Conservation (phyloP, 2,888 invertebrate species). For the Thecocarcelia acutangulata region DNA sequence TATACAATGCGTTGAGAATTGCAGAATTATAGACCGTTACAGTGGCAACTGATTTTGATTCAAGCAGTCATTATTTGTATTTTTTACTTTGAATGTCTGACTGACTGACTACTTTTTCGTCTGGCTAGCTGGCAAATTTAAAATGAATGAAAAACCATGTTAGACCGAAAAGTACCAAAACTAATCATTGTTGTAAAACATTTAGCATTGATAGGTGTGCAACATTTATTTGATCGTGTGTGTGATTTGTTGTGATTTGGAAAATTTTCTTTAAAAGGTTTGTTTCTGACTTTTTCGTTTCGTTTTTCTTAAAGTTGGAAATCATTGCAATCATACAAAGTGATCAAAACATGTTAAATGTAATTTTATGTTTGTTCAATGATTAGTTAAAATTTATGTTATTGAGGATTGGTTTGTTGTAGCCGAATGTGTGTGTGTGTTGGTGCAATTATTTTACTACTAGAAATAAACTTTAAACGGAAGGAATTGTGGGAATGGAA, state of each 20-base stretch:
- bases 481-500: slow-evolving; percentile 8
- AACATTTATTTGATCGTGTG: slow-evolving; percentile 63
- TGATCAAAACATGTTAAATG: slow-evolving; percentile 65
- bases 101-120: background rate
- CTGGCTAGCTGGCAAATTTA: background rate
- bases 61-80: slow-evolving; percentile 39
- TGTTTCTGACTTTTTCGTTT: slow-evolving; percentile 34
- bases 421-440: slow-evolving; percentile 15
- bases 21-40: slow-evolving; percentile 27
- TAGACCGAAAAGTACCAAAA: slow-evolving; percentile 34
- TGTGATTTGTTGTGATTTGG: slow-evolving; percentile 62
- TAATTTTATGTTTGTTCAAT: slow-evolving; percentile 59
- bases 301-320: slow-evolving; percentile 31
- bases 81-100: slow-evolving; percentile 23
- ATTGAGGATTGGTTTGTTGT: slow-evolving; percentile 39
- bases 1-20: background rate
- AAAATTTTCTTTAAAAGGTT: slow-evolving; percentile 59
- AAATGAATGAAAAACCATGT: background rate
- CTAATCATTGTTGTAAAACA: slow-evolving; percentile 61
- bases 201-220: slow-evolving; percentile 62
- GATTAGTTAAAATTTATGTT: slow-evolving; percentile 61
- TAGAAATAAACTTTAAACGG: slow-evolving; percentile 1
- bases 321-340: slow-evolving; percentile 51
- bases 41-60: slow-evolving; percentile 58
- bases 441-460: background rate